A percentile compares a stretch with the other conserved stretches of the same genome.
These are phyloP conservation scores for Strigamia crassipes DNA, from an alignment of 2,888 invertebrate species.

Conservation along the genomic window DNA sequence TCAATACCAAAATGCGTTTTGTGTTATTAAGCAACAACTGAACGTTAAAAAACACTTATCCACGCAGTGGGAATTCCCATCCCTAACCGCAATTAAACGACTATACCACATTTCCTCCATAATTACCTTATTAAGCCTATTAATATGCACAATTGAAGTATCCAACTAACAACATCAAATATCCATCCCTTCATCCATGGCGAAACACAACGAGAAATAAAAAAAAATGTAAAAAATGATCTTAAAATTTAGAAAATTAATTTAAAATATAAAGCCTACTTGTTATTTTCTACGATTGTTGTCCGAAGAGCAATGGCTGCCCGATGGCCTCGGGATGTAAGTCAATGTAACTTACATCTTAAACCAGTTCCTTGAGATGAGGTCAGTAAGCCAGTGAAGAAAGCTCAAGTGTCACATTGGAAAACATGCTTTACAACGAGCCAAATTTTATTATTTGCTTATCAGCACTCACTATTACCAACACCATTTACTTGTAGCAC, in stretches of 20 bases:
- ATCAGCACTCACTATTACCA: neutral
- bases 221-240: neutral
- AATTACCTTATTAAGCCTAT: no score
- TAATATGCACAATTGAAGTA: no score
- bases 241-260: neutral
- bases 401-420: slow-evolving; percentile 31
- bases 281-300: slow-evolving; percentile 29
- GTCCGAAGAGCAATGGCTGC: slow-evolving; percentile 33
- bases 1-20: no score
- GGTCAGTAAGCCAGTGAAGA: slow-evolving; percentile 42
- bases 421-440: neutral
- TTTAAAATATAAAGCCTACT: neutral
- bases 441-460: neutral
- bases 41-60: no score
- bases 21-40: no score
- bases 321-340: slow-evolving; percentile 13
- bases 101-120: no score
- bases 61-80: no score
- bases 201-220: no score
- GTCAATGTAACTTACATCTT: slow-evolving; percentile 40
- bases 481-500: neutral
- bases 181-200: no score
- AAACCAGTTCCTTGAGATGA: slow-evolving; percentile 35
- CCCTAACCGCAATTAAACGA: no score
- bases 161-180: no score